Conservation (phyloP, 92 coral and sea anemone genomes). For the Epizoanthus ramosus region DNA sequence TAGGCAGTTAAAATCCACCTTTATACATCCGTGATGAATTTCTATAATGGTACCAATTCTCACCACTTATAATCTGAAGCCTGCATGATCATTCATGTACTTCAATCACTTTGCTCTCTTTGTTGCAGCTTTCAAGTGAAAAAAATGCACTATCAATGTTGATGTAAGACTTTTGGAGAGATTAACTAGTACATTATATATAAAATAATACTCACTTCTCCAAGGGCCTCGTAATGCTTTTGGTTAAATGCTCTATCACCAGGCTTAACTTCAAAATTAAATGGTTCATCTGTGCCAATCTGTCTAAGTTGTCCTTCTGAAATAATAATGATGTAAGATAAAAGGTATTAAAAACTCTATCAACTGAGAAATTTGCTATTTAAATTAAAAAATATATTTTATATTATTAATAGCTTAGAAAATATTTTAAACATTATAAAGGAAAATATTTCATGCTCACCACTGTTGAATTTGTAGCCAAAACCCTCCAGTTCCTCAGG, state of each 20-base stretch:
- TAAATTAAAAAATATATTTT: no score
- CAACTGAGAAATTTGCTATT: not conserved
- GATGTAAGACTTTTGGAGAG: not conserved
- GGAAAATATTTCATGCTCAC: conserved; percentile 16
- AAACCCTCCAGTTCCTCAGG: conserved; percentile 61
- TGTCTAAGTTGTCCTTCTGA: conserved; percentile 72
- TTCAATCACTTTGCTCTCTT: no score
- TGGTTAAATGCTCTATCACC: conserved; percentile 79
- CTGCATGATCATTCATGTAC: no score
- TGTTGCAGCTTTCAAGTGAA: not conserved
- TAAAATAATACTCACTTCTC: conserved; percentile 70
- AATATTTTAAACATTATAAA: not conserved
- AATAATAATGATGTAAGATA: not conserved
- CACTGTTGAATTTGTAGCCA: conserved; percentile 73
- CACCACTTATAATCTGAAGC: no score
- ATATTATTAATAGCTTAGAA: no score
- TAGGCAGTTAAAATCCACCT: no score
- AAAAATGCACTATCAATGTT: not conserved
- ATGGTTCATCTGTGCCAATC: conserved; percentile 58
- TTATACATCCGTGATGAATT: no score
- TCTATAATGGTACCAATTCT: no score
- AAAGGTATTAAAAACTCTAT: not conserved
- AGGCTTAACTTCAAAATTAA: conserved; percentile 78
- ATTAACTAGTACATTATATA: not conserved
- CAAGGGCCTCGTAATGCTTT: conserved; percentile 84